Base-by-base conservation (phyloP, 1,140 invertebrate species). In the Apis florea region DNA sequence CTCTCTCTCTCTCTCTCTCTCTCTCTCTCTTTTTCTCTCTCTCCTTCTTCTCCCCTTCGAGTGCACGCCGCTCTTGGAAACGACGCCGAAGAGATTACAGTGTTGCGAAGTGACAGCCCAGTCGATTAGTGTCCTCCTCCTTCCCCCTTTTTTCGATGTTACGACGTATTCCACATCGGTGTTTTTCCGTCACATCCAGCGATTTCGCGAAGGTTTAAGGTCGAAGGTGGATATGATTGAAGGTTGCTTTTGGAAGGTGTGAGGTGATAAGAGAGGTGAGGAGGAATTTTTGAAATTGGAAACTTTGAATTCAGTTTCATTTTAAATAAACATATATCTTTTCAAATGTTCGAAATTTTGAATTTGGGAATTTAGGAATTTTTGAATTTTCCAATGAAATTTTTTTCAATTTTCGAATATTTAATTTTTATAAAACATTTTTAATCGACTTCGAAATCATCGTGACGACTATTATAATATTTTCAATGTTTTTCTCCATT, bases 51-150 rank as follows among this genome's bases (percentile, higher is more conserved):
- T 70, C 75, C 88, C 26, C 24, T 26, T 15, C 15, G n/a, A 49
- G 68, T 17, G 31, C 21, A 24, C 54, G 26, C 81, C 83, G 72
- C 84, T 83, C 78, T 77, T 85, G 87, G 85, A 86, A 91, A 90
- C 85, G 84, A 80, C 87, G 84, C 83, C 80, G 83, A 83, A 83
- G 83, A 88, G 87, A 88, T 88, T 85, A 71, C 89, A 75, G 79
- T 81, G 79, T 81, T 75, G 72, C 71, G 54, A 75, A 68, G 72
- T 75, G 79, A 81, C 79, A 81, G 63, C 53, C 79, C 63, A 58
- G 63, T 75, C 72, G 79, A 81, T 81, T 81, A 81, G 63, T 49
- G 24, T 10, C 51, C 17, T 19, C 66, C 21, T 2, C 26, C 15
- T n/a, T 24, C 54, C 19, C 21, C 19, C 15, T 40, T 12, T 15